Percentiles rank a stretch among this genome's conserved stretches.
phyloP scores from a whole-genome alignment of 2,797 vertebrate species.

The Melanotaenia parkinsoni region DNA sequence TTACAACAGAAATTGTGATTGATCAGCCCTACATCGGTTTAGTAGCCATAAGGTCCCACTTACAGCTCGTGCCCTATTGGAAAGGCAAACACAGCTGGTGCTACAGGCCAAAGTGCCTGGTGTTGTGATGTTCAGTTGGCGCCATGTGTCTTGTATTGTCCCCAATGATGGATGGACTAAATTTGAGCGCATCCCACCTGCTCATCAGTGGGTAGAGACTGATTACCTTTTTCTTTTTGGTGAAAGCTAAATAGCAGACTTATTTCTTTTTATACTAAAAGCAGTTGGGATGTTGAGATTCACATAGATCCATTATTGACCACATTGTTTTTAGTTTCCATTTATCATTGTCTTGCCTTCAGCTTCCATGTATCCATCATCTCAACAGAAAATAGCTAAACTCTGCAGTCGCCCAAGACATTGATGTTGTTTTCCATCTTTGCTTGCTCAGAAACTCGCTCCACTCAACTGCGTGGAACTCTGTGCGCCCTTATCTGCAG shows the following conservation, averaged over 20 bases:
- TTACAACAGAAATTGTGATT: slow-evolving; percentile 76
- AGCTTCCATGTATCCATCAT: slow-evolving; percentile 34
- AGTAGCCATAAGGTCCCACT: slow-evolving; percentile 70
- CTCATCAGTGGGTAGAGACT: slow-evolving; percentile 48
- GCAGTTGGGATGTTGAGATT: slow-evolving; percentile 8
- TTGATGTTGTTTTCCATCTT: slow-evolving; percentile 36
- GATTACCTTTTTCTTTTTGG: slow-evolving; percentile 19
- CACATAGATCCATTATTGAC: slow-evolving; percentile 32
- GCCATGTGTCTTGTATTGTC: slow-evolving; percentile 61
- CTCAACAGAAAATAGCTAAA: slow-evolving; percentile 1
- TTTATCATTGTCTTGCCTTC: slow-evolving; percentile 38
- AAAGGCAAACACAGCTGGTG: slow-evolving; percentile 84
- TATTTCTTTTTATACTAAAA: slow-evolving; percentile 1
- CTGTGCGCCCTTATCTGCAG: slow-evolving; percentile 23
- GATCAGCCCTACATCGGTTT: slow-evolving; percentile 65
- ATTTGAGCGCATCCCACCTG: slow-evolving; percentile 66
- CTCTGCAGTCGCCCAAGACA: slow-evolving; percentile 23
- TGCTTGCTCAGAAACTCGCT: slow-evolving; percentile 35
- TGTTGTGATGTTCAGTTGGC: slow-evolving; percentile 53
- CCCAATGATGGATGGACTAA: slow-evolving; percentile 73
- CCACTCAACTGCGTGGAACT: slow-evolving; percentile 16
- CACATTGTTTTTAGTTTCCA: slow-evolving; percentile 26
- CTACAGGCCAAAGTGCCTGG: slow-evolving; percentile 53
- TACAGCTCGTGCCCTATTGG: slow-evolving; percentile 65
- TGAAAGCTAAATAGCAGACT: not conserved